Percentiles rank a stretch among this genome's conserved stretches.
These are phyloP conservation scores for Micropterix aruncella DNA, from an alignment of 2,888 invertebrate genomes.

Conservation along the genomic window DNA sequence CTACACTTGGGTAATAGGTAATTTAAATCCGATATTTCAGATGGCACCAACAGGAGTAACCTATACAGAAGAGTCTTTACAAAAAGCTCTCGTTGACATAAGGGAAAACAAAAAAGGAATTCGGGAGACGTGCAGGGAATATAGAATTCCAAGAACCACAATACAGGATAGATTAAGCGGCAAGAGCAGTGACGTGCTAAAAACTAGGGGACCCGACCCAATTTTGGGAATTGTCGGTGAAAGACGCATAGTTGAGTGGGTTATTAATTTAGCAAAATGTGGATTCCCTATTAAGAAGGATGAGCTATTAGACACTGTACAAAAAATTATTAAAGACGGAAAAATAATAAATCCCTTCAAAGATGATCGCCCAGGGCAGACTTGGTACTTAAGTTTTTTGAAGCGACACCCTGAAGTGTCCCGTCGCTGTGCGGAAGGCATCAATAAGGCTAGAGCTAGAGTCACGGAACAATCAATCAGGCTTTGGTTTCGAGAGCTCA, in stretches of 20 bases:
- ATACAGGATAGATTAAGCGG: no score
- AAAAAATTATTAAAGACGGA: not conserved
- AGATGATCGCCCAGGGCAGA: not conserved
- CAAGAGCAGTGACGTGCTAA: no score
- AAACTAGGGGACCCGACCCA: not conserved
- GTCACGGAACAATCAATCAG: not conserved
- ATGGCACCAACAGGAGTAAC: no score
- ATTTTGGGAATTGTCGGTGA: not conserved
- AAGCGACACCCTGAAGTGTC: not conserved
- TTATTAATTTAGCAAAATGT: not conserved
- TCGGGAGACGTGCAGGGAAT: no score
- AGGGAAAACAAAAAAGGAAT: no score
- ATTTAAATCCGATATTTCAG: no score
- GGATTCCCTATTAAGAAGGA: not conserved
- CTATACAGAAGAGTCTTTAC: no score
- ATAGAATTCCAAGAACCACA: no score
- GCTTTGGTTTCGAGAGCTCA: not conserved
- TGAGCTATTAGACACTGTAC: not conserved
- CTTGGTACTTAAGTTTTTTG: not conserved
- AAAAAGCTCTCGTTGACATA: no score
- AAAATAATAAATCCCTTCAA: not conserved
- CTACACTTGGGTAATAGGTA: no score
- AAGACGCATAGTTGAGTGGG: not conserved
- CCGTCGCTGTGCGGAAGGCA: not conserved
- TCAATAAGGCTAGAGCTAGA: not conserved